Base-by-base conservation (phyloP, 2,797 vertebrate genomes). In the Megalops cyprinoides region DNA sequence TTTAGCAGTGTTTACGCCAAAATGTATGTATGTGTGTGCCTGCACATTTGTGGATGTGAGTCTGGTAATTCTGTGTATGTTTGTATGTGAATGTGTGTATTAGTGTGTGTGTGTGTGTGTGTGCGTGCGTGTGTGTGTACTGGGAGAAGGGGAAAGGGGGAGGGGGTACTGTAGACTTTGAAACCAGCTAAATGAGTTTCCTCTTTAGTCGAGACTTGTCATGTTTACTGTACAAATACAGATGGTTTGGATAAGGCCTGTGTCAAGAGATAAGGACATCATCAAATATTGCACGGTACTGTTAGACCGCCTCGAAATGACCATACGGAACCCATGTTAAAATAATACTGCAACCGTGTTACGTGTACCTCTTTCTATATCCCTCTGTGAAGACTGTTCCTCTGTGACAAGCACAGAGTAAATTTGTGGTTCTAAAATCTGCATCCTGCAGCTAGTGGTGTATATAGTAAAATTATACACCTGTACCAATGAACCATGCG, bases 201-300 rank as follows among this genome's bases (percentile, higher is more conserved):
- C 28, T 74, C 51, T 49, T 25, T 44, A 39, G 28, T 49, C 56
- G 20, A 65, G 28, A 48, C 31, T 74, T 53, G 48, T 49, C 3
- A 4, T 76, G 74, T 76, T 76, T 76, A 31, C 74, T 28, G 20
- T 8, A 28, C 74, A 76, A 56, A 76, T 76, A 76, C 31, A 56
- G 74, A 76, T 37, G 28, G 4, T 55, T 55, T 55, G 48, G 6
- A 34, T 55, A 56, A 55, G 74, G 49, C 44, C 73, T 18, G 44
- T 20, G 73, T 46, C 18, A 49, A n/a, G n/a, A 49, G 20, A 62
- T 42, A 69, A 69, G 37, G 37, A 7, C 31, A 23, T 37, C 34
- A 69, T n/a, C n/a, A n/a, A n/a, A n/a, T n/a, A n/a, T n/a, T n/a
- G n/a, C n/a, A n/a, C n/a, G n/a, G n/a, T n/a, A n/a, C n/a, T n/a